Percentiles rank a stretch among this genome's conserved stretches.
Evolutionary conservation across 2,797 vertebrate genomes (phyloP).

Genomic region (Uromys caudimaculatus): DNA sequence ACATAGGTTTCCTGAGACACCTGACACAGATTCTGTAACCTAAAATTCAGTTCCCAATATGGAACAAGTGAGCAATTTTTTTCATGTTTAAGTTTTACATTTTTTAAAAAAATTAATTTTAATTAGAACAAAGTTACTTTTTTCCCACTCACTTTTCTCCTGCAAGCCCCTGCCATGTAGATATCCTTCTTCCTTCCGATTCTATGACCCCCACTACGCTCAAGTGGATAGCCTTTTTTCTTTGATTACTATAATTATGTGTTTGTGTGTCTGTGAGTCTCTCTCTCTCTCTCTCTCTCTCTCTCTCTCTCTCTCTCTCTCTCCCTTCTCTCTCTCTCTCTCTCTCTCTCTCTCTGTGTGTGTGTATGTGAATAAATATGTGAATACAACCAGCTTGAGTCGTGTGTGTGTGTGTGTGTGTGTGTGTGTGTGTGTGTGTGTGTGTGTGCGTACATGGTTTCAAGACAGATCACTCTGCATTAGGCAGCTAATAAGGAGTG

Average conservation of each 20-base stretch:
- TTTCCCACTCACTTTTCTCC: not conserved
- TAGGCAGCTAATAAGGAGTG: not conserved
- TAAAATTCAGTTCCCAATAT: not conserved
- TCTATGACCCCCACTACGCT: not conserved
- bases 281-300: too few species aligned
- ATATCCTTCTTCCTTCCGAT: not conserved
- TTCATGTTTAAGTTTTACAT: not conserved
- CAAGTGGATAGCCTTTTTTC: not conserved
- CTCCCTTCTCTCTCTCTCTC: too few species aligned
- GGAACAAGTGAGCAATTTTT: not conserved
- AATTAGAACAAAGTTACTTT: not conserved
- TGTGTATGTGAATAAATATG: too few species aligned
- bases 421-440: too few species aligned
- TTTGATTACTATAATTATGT: not conserved
- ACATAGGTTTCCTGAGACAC: not conserved
- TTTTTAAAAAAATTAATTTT: not conserved
- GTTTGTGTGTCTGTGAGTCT: not conserved
- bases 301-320: too few species aligned
- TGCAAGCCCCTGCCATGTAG: rapidly evolving
- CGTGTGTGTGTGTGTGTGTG: too few species aligned
- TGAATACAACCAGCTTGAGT: too few species aligned
- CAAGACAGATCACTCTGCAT: too few species aligned
- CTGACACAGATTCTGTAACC: not conserved
- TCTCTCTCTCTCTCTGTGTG: too few species aligned
- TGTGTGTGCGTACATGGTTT: too few species aligned